A percentile compares a stretch with the other conserved stretches of the same genome.
Evolutionary conservation across 2,113 vertebrate genomes (phyloP).

Genomic region (Elaphurus davidianus): DNA sequence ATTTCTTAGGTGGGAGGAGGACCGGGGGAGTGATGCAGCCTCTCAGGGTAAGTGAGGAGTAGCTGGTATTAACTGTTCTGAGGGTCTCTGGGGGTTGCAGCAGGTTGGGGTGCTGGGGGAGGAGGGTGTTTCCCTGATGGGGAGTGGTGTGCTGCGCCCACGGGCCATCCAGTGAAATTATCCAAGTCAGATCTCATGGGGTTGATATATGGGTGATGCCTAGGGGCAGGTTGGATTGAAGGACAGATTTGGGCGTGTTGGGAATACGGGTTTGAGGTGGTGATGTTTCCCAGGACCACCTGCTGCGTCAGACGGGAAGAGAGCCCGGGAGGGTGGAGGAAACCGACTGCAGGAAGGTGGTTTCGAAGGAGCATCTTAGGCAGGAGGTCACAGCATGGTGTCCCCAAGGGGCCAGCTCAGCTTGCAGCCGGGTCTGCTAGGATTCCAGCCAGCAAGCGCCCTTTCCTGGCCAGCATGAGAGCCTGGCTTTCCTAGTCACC

Average conservation of each 20-base stretch:
- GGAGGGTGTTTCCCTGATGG: no score
- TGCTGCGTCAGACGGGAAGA: neutral
- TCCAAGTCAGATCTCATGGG: fast-evolving
- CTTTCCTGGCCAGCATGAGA: neutral
- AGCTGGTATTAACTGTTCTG: fast-evolving
- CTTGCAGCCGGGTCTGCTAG: fast-evolving
- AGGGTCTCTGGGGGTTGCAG: neutral
- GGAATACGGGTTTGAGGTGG: neutral
- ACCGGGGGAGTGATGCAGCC: neutral
- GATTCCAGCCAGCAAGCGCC: neutral
- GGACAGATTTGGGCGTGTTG: no score
- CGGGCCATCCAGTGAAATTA: neutral
- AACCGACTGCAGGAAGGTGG: neutral
- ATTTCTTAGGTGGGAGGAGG: neutral
- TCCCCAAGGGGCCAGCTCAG: neutral
- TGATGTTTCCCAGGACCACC: neutral
- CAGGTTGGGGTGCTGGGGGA: neutral
- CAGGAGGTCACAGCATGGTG: neutral
- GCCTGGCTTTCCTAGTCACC: neutral
- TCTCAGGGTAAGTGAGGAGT: neutral
- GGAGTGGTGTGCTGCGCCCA: fast-evolving
- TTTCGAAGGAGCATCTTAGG: neutral
- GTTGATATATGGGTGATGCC: neutral
- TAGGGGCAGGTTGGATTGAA: neutral
- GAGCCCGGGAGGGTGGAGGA: neutral